Conservation (phyloP, 23 tunicate genomes). For the Botrylloides violaceus region DNA sequence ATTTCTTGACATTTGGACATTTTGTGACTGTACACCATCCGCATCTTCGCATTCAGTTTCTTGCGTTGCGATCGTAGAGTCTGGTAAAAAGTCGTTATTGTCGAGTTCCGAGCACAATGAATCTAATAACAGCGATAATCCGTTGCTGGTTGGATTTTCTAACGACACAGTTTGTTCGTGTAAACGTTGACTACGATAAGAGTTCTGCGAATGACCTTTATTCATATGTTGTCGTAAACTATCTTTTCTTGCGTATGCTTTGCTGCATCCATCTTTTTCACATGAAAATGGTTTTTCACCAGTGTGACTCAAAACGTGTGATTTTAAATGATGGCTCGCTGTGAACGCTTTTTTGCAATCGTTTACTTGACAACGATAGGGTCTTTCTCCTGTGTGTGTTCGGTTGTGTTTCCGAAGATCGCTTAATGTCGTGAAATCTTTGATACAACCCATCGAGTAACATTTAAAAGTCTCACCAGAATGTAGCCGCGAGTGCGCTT, state of each 20-base stretch:
- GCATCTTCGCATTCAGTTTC: no score
- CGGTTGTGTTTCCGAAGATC: slow-evolving; percentile 76
- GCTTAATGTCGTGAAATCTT: slow-evolving; percentile 73
- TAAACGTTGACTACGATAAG: neutral
- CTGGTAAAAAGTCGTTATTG: no score
- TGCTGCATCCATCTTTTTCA: slow-evolving; percentile 65
- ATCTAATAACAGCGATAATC: slow-evolving; percentile 14
- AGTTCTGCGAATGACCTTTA: slow-evolving; percentile 32
- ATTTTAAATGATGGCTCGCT: slow-evolving; percentile 87
- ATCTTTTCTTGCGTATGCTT: slow-evolving; percentile 76
- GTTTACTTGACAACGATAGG: slow-evolving; percentile 40
- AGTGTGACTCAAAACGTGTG: slow-evolving; percentile 76
- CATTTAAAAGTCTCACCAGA: slow-evolving; percentile 89
- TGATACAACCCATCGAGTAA: slow-evolving; percentile 52
- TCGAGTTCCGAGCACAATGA: slow-evolving; percentile 5
- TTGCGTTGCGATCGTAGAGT: no score
- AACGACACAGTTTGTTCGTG: slow-evolving; percentile 7
- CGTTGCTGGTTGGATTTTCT: slow-evolving; percentile 6
- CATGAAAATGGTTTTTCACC: slow-evolving; percentile 86
- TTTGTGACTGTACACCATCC: no score
- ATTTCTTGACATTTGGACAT: no score
- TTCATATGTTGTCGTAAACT: slow-evolving; percentile 60
- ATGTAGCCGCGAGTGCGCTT: slow-evolving; percentile 84
- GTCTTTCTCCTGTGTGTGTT: slow-evolving; percentile 94
- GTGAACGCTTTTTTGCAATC: slow-evolving; percentile 78